Evolutionary conservation across 2,888 invertebrate genomes (phyloP), one percentile per base, ranked within the genome.

Genomic region (Sipha maydis): DNA sequence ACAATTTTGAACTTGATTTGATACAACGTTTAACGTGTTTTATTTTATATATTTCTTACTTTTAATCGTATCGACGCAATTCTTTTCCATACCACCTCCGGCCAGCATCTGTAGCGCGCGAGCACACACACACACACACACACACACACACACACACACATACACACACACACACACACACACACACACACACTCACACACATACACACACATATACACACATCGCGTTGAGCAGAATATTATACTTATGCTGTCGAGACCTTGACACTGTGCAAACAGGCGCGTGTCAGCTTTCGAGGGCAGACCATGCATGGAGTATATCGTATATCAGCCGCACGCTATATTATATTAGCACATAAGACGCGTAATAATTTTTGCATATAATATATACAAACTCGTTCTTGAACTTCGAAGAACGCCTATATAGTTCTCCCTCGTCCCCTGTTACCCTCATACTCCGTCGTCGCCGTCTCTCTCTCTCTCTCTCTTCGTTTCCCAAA

Each of bases 221-320:
- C n/a, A n/a, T n/a, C 73, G 31, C 73, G 73, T 31, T 14, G 73
- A 21, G 73, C 73, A 34, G 69, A 69, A 69, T 69, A 69, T 69
- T 71, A 31, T 31, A 75, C 38, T 21, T 75, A 25, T 73, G n/a
- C 34, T 38, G 21, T 56, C n/a, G 28, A 78, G 85, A 85, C 85
- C 85, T 85, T 85, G 85, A 85, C 85, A 85, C 69, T 85, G 75
- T 76, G 85, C 77, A 78, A 85, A 85, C 77, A 69, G 85, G 85
- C 85, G 85, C 85, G 85, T 85, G 85, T 85, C 85, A 78, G 85
- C 78, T 85, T 85, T 78, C 85, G 85, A 85, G 85, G 85, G 85
- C 85, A 85, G 48, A 9, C 34, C 85, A 67, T 34, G 69, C 21
- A n/a, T n/a, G 9, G 8, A n/a, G 54, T 7, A 14, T 76, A 76